Base-by-base conservation (phyloP, 2,797 vertebrate species). In the Rhodeus uyekii region DNA sequence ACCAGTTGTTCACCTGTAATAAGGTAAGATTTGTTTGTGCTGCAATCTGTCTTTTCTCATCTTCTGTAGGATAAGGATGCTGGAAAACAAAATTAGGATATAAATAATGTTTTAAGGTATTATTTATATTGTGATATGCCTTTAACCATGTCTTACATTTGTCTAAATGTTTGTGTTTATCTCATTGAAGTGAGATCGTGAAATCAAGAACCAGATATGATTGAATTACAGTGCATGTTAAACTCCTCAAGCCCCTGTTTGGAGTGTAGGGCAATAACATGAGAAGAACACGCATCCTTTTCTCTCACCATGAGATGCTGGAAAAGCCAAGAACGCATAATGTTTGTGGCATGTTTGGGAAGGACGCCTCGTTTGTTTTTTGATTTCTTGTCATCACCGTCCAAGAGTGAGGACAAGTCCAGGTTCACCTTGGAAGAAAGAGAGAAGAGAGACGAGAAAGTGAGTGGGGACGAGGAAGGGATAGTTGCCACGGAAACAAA, bases 321-420 rank as follows among this genome's bases (percentile, higher is more conserved):
- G 92, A 99, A 99, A 91, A 99, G 97, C 98, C 98, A 99, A 83
- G 98, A 99, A 88, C 98, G 96, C 98, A 99, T 99, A 91, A 99
- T 99, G 93, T 99, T 99, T 89, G 98, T 99, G 93, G 98, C 98
- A 0, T 99, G 98, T 92, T 99, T 99, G 87, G 97, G 98, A 87
- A 99, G 94, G 87, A 99, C 97, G 0, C 98, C 98, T 77, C 98
- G 92, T 88, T 99, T 99, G 93, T 98, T 99, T 94, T 99, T 99
- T 90, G 97, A 98, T 90, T 99, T 99, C 94, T 99, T 99, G 93
- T 99, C 98, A 91, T 99, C 98, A 2, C 94, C 95, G 83, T 99
- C 98, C 82, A 99, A 95, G 88, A 99, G 95, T 83, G 97, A 96
- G 64, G 96, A 95, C 89, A 99, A 95, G 92, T 99, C 97, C 95